A percentile compares a stretch with the other conserved stretches of the same genome.
These are phyloP conservation scores for Erebia ligea DNA, from an alignment of 2,888 invertebrate genomes.

Conservation along the genomic window DNA sequence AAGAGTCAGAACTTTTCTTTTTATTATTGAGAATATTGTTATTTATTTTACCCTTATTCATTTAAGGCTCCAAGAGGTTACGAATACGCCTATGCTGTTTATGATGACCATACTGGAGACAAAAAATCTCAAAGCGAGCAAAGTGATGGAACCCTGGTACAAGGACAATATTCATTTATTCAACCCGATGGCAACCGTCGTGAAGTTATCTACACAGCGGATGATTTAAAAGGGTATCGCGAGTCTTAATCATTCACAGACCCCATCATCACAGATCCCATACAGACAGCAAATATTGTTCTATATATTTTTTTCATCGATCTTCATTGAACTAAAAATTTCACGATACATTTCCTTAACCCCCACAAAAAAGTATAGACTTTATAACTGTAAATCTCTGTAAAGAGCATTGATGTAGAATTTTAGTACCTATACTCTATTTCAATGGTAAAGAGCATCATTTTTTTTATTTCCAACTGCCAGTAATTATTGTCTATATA, in stretches of 20 bases:
- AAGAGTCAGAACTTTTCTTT: too few relatives aligned
- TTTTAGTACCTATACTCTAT: too few relatives aligned
- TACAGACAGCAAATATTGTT: not conserved
- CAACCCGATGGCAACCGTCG: constrained; percentile 81
- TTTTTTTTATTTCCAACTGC: not conserved
- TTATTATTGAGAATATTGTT: too few relatives aligned
- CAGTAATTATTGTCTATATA: not conserved
- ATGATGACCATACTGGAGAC: constrained; percentile 81
- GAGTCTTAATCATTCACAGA: not conserved
- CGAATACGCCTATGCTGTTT: constrained; percentile 80
- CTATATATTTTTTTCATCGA: not conserved
- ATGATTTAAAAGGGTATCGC: constrained; percentile 73
- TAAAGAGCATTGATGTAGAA: too few relatives aligned
- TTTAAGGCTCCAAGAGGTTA: constrained; percentile 59
- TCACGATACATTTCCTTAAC: too few relatives aligned
- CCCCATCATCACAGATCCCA: too few relatives aligned
- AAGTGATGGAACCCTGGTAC: constrained; percentile 79
- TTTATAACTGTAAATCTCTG: too few relatives aligned
- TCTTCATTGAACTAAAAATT: too few relatives aligned
- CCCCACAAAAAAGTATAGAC: too few relatives aligned
- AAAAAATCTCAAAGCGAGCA: constrained; percentile 78
- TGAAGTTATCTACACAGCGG: constrained; percentile 81
- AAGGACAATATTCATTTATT: constrained; percentile 78
- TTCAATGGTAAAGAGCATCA: too few relatives aligned
- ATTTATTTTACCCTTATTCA: constrained; percentile 8